A percentile compares a stretch with the other conserved stretches of the same genome.
phyloP scores from a whole-genome alignment of 2,113 vertebrate genomes.

The Chloroceryle aenea region DNA sequence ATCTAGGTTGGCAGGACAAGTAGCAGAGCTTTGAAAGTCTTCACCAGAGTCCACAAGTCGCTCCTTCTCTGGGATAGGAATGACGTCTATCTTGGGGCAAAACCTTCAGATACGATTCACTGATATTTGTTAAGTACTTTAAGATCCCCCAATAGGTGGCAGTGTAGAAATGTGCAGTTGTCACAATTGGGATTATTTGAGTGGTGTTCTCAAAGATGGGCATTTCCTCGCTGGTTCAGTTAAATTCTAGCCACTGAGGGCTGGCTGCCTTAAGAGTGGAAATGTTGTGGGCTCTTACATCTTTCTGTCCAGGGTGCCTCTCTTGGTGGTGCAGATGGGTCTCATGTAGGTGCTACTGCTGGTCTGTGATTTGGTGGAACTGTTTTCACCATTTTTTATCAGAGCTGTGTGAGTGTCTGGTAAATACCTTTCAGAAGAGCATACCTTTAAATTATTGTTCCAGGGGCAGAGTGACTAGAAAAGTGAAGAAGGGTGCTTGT shows the following conservation, averaged over 20 bases:
- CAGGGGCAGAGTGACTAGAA: not conserved
- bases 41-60: not conserved
- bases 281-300: not conserved
- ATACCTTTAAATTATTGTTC: not conserved
- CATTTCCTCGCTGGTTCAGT: not conserved
- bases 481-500: not conserved
- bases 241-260: not conserved
- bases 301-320: not conserved
- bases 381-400: not conserved
- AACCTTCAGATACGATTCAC: not conserved
- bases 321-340: not conserved
- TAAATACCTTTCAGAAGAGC: not conserved
- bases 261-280: not conserved
- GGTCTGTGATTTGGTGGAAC: not conserved
- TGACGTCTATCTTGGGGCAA: not conserved
- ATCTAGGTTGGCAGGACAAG: not conserved
- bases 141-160: conserved; percentile 41
- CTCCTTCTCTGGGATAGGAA: not conserved
- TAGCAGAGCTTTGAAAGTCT: not conserved
- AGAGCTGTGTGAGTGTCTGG: not conserved
- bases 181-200: not conserved
- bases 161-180: conserved; percentile 20
- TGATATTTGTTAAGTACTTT: not conserved
- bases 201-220: not conserved
- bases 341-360: not conserved